A percentile compares a stretch with the other conserved stretches of the same genome.
Conservation (phyloP, 2,797 vertebrate genomes). For the Cyclura pinguis region DNA sequence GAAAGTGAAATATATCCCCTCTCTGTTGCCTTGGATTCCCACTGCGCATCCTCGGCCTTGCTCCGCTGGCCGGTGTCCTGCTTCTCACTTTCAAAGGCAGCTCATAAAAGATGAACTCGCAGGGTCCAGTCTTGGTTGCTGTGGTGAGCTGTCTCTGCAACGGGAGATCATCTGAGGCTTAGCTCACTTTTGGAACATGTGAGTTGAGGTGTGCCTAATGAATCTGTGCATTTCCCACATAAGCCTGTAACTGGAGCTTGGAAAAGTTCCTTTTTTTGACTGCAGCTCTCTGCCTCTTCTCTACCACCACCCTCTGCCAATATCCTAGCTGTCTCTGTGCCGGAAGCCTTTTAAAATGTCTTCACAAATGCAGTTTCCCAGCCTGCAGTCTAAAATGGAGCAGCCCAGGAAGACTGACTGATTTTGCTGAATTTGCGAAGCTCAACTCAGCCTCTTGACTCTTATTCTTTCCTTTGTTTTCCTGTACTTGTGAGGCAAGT, state of each 20-base stretch:
- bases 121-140: neutral
- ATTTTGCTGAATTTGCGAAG: neutral
- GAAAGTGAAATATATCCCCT: neutral
- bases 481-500: neutral
- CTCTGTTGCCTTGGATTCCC: neutral
- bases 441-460: neutral
- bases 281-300: neutral
- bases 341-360: neutral
- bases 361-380: neutral
- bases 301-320: neutral
- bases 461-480: neutral
- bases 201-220: neutral
- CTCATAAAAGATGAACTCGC: neutral
- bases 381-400: neutral
- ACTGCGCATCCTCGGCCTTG: neutral
- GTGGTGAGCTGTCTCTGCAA: neutral
- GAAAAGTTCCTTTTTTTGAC: neutral
- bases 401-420: neutral
- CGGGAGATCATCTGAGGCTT: neutral
- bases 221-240: neutral
- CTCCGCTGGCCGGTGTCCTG: neutral
- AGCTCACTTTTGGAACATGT: neutral
- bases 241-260: too few species aligned
- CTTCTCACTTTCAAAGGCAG: neutral
- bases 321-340: neutral